These are phyloP conservation scores for Ciconia stormi DNA, from an alignment of 2,113 vertebrate genomes.

Conservation along the genomic window DNA sequence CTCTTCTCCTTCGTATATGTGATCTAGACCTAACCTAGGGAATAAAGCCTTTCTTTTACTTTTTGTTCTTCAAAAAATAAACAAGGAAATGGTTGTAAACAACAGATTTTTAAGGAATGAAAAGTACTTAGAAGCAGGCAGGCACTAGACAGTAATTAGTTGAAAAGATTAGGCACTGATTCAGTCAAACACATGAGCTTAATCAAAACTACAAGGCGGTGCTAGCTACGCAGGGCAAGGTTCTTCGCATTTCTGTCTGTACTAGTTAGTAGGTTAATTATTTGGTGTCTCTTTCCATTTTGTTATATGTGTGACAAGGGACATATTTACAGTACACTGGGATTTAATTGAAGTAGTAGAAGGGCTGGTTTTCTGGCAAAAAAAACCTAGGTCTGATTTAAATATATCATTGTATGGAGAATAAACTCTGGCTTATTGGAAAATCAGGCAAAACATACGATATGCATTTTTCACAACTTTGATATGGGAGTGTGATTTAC, in stretches of 20 bases:
- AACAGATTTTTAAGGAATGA: slow-evolving; percentile 5
- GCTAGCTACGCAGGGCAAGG: not conserved
- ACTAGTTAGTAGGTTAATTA: not conserved
- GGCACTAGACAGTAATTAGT: not conserved
- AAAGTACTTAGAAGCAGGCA: not conserved
- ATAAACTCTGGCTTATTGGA: not conserved
- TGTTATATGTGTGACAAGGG: not conserved
- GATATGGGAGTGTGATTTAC: not conserved
- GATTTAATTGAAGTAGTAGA: not conserved
- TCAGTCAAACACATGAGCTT: slow-evolving; percentile 3
- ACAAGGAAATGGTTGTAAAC: not conserved
- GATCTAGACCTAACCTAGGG: not conserved
- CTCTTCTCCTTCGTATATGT: slow-evolving; percentile 40
- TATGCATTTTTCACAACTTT: not conserved
- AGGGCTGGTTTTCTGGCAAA: not conserved
- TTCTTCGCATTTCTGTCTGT: not conserved
- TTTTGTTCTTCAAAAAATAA: not conserved
- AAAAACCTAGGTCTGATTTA: not conserved
- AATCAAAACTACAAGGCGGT: not conserved
- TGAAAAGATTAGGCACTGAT: not conserved
- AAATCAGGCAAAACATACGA: not conserved
- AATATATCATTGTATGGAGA: not conserved
- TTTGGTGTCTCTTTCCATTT: not conserved
- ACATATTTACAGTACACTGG: not conserved
- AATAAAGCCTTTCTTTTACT: slow-evolving; percentile 5